Evolutionary conservation across 2,888 invertebrate genomes (phyloP), one percentile per base, ranked within the genome.

Genomic region (Steinernema carpocapsae): DNA sequence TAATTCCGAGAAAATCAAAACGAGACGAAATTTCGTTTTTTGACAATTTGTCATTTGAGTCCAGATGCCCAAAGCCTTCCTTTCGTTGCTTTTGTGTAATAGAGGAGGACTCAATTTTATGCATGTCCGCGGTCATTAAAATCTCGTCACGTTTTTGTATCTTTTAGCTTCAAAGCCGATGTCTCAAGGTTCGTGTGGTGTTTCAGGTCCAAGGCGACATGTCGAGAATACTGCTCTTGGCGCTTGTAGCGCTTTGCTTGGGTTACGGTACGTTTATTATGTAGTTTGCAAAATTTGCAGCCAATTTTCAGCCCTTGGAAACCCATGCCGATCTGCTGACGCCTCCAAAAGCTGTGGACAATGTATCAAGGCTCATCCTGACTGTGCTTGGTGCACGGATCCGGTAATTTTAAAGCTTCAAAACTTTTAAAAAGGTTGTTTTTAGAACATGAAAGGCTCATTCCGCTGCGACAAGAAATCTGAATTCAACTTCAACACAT

Each of bases 321-420:
- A 64, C 64, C 32, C 37, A 3, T 64, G 64, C 64, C 64, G 26
- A 17, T 32, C 64, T 6, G 64, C 32, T 1, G 64, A 64, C 29
- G 64, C 64, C 17, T 17, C 22, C 6, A 64, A 32, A 64, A 64
- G 64, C 26, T 86, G 86, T 76, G 82, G 82, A 17, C 79, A 80
- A 42, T 86, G 86, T 48, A 83, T 84, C 42, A 81, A 85, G 71
- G 75, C 80, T 32, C 78, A 83, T 74, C 77, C 78, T 12, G 82
- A 83, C 26, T 85, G 85, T 71, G 84, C 81, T 43, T 86, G 85
- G 85, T 85, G 85, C 72, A 78, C 78, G 4, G 85, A 85, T 46
- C 83, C 83, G 56, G 84, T 84, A 75, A 72, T 76, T 22, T 0
- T 32, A 17, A 17, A 37, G 22, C 24, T n/a, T 56, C 12, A 14